phyloP scores from a whole-genome alignment of 2,113 vertebrate genomes.

The Podiceps cristatus region DNA sequence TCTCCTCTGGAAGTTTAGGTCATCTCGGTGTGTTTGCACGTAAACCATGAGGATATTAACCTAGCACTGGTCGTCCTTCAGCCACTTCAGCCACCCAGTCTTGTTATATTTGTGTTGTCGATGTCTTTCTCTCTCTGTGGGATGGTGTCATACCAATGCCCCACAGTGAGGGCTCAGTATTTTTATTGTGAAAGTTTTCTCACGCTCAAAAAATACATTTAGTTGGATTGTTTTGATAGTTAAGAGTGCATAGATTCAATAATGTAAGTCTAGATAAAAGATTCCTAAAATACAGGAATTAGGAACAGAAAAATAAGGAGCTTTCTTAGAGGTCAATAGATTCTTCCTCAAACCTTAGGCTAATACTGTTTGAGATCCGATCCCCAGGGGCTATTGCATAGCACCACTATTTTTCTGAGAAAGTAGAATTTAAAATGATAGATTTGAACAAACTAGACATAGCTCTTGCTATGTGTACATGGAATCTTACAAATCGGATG shows the following conservation, averaged over 20 bases:
- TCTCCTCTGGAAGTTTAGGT: neutral
- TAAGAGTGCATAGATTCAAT: neutral
- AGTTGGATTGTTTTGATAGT: neutral
- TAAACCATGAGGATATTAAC: neutral
- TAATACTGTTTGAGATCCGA: neutral
- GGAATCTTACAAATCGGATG: neutral
- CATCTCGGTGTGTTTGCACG: accelerated
- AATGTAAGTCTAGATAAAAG: neutral
- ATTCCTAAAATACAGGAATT: neutral
- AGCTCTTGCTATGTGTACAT: neutral
- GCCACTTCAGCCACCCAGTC: neutral
- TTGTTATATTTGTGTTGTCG: neutral
- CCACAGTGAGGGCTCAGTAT: neutral
- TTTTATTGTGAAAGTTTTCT: neutral
- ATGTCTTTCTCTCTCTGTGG: neutral
- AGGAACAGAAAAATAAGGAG: neutral
- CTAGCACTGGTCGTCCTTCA: neutral
- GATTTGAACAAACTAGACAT: neutral
- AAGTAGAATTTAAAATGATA: neutral
- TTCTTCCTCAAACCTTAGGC: neutral
- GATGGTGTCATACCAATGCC: neutral
- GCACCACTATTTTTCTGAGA: neutral
- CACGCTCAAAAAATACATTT: neutral
- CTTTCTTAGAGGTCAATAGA: neutral
- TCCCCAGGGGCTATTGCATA: neutral